Evolutionary conservation across 2,113 vertebrate genomes (phyloP), one percentile per base, ranked within the genome.

Genomic region (Condylura cristata): DNA sequence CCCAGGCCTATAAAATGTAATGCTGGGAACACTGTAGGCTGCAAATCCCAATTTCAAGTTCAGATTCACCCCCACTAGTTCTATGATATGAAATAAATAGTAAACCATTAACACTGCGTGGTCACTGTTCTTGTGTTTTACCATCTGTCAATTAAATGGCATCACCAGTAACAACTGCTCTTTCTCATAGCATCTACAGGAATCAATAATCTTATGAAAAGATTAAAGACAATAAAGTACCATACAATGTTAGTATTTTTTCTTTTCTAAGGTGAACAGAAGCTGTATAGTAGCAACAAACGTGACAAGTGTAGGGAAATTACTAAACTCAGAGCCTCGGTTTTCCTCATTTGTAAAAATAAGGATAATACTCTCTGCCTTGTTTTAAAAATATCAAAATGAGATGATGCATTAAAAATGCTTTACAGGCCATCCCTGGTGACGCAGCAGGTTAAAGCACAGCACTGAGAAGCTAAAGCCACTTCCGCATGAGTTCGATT

Each of bases 341-440:
- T 34, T 76, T 76, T 87, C 48, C 60, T 87, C 22, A 10, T 84
- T 51, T 72, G 37, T 63, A 53, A 26, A 39, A 61, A 79, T 1
- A 34, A 24, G 4, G 60, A 37, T 7, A 51, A 60, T 28, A 66
- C 48, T 37, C 68, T 41, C 18, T 39, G 9, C 12, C 32, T 63
- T 44, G 20, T 41, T 91, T 58, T 83, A 14, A 93, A 79, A 95
- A 44, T 18, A 82, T 46, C 58, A 70, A 60, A 78, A 83, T 84
- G 34, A 85, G 39, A 75, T 24, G 18, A 51, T 51, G 14, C 14
- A 51, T 44, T 24, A 63, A 68, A 60, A 79, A 68, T 51, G 65
- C 22, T 83, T 89, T 53, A 63, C 34, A 66, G n/a, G n/a, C n/a
- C n/a, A n/a, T n/a, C n/a, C n/a, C n/a, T n/a, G n/a, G n/a, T n/a